Evolutionary conservation across 2,797 vertebrate species (phyloP), one percentile per base, ranked within the genome.

Genomic region (Gymnoscopelus braueri): DNA sequence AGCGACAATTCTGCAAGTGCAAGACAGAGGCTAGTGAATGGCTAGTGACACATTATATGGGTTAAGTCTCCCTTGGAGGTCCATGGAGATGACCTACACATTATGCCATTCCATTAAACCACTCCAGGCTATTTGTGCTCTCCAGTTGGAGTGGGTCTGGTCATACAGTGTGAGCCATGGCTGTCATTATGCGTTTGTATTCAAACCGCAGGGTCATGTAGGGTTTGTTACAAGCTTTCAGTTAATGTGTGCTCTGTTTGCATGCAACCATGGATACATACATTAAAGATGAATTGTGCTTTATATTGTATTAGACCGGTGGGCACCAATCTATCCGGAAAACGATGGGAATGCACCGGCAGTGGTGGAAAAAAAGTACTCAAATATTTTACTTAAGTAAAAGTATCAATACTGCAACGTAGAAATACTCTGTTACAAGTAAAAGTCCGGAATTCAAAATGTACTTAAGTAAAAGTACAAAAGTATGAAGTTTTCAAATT

Each of bases 181-280:
- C 79, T 85, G 86, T 89, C 81, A 56, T 84, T 72, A 69, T 65
- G 52, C 63, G 72, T 88, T 85, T 86, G 65, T 71, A 78, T 81
- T 69, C 82, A 72, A 64, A 44, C 39, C 26, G 26, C 39, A 10
- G 39, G 39, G 39, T 44, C 39, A 44, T 3, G 2, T 8, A 9
- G 53, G 15, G 53, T 48, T 5, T 39, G 19, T 73, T 19, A 19
- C 19, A 19, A 19, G 19, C 19, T 23, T n/a, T 55, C 10, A 11
- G 26, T 47, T 24, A 19, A 26, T 54, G 35, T 44, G 53, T 48
- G 11, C 39, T 44, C 39, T 44, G 39, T 44, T 44, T 44, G 8
- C 9, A 10, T 44, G 8, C 8, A 44, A 44, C 8, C 9, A 44
- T 44, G 39, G 39, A 44, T 44, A 1, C 19, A 19, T 44, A 44